Base-by-base conservation (phyloP, 2,888 invertebrate genomes). In the Spilosoma lubricipeda region DNA sequence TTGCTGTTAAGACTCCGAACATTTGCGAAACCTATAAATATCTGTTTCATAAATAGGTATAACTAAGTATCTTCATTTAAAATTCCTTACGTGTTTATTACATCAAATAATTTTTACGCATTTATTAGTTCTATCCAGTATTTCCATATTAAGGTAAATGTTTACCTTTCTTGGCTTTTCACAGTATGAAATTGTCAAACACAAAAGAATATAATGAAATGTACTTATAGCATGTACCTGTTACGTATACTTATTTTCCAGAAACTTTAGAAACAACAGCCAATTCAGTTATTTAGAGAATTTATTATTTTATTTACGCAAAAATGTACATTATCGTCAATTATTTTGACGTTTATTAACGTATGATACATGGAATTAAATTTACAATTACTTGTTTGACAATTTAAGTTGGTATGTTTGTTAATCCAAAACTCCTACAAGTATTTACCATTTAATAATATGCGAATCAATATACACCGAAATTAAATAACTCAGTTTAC, bases 401-500 rank as follows among this genome's bases (percentile, higher is more conserved):
- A 52, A 52, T 23, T 52, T 52, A 4, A 52, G 23, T 48, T 48
- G 13, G 48, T 48, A 15, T 13, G 27, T 27, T n/a, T 9, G 5
- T n/a, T 56, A n/a, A 56, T n/a, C 11, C 11, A 56, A n/a, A 11
- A 3, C 13, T 7, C n/a, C n/a, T n/a, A 9, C 23, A 45, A 15
- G 45, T 15, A 45, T 45, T 2, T 45, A 15, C 48, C 27, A 4
- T 9, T 30, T 63, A 15, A 15, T 63, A 15, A 0, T 30, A 7
- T 59, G 13, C 3, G 59, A 15, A 63, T 63, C 27, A 63, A 63
- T 15, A 63, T 30, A 23, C 52, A 7, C 23, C 5, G 13, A 52
- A 68, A 23, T 30, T n/a, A 69, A 69, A 56, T 39, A 69, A 56
- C 68, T 15, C 36, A 18, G 15, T 39, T 70, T 56, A 70, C 69